phyloP scores from a whole-genome alignment of 2,797 vertebrate genomes.

The Crocodylus rhombifer region DNA sequence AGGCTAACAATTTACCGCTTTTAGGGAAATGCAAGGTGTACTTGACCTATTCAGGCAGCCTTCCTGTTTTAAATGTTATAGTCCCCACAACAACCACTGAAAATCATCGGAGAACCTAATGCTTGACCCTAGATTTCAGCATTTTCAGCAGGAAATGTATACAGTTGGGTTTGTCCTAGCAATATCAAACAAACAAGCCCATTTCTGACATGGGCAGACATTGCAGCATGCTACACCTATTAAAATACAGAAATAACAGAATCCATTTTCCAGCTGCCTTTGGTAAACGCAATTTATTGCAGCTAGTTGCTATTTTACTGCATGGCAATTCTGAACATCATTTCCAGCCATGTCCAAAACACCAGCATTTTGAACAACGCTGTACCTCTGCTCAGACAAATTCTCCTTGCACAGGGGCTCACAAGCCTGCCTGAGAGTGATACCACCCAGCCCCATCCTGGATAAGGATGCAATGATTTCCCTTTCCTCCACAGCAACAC shows the following conservation, averaged over 20 bases:
- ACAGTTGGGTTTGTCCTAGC: not conserved
- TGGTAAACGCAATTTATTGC: not conserved
- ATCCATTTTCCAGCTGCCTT: fast-evolving
- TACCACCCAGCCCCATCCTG: no score
- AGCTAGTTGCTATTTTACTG: fast-evolving
- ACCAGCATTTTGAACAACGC: no score
- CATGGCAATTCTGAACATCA: fast-evolving
- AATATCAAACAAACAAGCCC: not conserved
- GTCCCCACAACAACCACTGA: slow-evolving; percentile 37
- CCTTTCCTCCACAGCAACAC: no score
- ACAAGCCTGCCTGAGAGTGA: no score
- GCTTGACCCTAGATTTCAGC: not conserved
- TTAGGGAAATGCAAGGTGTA: not conserved
- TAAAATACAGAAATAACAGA: slow-evolving; percentile 11
- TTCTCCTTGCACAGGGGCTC: no score
- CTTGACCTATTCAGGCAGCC: slow-evolving; percentile 20
- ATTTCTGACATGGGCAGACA: not conserved
- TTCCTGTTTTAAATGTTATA: slow-evolving; percentile 22
- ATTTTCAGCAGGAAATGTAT: not conserved
- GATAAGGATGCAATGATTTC: no score
- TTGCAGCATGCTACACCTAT: not conserved
- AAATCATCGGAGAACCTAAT: slow-evolving; percentile 25
- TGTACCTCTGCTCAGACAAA: not conserved
- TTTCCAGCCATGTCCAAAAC: not conserved
- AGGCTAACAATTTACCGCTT: not conserved